Evolutionary conservation across 2,888 invertebrate genomes (phyloP).

Genomic region (Frankliniella intonsa): DNA sequence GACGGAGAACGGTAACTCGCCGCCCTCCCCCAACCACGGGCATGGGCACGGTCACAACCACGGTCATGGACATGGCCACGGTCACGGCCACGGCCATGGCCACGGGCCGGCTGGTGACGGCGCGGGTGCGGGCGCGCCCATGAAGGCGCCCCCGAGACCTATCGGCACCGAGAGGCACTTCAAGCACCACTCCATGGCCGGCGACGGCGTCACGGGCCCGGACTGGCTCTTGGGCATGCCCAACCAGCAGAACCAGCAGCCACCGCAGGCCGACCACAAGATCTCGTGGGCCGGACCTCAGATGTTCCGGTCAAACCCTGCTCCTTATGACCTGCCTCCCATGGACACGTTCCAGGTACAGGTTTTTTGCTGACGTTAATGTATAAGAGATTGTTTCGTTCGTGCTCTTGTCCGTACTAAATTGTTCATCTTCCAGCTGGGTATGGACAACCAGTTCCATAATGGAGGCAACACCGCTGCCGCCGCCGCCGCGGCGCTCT

Average conservation of each 20-base stretch:
- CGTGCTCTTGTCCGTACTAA: background rate
- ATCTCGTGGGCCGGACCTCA: conserved; percentile 31
- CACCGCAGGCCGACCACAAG: conserved; percentile 32
- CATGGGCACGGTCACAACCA: conserved; percentile 38
- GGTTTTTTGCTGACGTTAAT: background rate
- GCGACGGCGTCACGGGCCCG: conserved; percentile 36
- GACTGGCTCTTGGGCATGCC: conserved; percentile 37
- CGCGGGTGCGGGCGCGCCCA: conserved; percentile 48
- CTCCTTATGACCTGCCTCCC: conserved; percentile 48
- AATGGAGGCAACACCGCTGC: conserved; percentile 41
- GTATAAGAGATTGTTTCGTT: background rate
- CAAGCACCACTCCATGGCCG: conserved; percentile 50
- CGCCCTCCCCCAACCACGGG: conserved; percentile 42
- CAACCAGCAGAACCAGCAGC: conserved; percentile 34
- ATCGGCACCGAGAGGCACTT: conserved; percentile 79
- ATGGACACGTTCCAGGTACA: conserved; percentile 49
- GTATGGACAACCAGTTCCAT: conserved; percentile 44
- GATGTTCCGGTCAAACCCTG: conserved; percentile 34
- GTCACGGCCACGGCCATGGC: conserved; percentile 39
- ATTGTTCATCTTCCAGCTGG: background rate
- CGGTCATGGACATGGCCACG: conserved; percentile 44
- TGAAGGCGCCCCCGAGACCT: conserved; percentile 60
- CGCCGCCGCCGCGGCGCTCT: conserved; percentile 34
- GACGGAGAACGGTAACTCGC: conserved; percentile 49
- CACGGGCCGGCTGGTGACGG: conserved; percentile 41